Evolutionary conservation across 2,888 invertebrate genomes (phyloP).

Genomic region (Sarcophaga subvicina): DNA sequence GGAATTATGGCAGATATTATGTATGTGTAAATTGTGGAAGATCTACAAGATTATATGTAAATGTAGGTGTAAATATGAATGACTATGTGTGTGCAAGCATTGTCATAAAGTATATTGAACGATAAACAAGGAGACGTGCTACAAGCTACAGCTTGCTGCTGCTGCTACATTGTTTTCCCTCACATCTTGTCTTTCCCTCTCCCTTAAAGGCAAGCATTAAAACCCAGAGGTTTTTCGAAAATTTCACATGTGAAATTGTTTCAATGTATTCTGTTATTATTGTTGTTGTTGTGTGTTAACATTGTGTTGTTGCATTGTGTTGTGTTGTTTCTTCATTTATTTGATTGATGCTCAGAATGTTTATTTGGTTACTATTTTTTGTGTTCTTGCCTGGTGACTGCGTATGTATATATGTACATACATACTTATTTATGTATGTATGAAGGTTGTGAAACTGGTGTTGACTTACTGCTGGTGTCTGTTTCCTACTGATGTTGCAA

Average conservation of each 20-base stretch:
- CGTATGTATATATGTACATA: background rate
- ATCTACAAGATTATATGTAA: background rate
- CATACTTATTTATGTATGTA: too few relatives aligned
- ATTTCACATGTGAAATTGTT: conserved; percentile 19
- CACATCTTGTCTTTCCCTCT: background rate
- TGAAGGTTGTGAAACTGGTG: too few relatives aligned
- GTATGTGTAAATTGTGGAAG: too few relatives aligned
- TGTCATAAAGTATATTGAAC: background rate
- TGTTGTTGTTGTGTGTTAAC: background rate
- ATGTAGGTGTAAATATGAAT: background rate
- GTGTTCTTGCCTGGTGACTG: background rate
- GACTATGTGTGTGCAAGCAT: background rate
- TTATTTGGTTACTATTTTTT: conserved; percentile 25
- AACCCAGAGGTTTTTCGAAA: conserved; percentile 14
- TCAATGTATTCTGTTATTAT: conserved; percentile 20
- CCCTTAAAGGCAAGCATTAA: background rate
- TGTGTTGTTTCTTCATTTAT: conserved; percentile 29
- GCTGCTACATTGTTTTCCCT: background rate
- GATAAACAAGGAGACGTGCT: background rate
- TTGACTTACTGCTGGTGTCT: background rate
- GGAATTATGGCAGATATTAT: background rate
- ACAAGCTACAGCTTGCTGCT: conserved; percentile 21
- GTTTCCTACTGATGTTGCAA: background rate
- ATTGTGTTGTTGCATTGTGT: background rate
- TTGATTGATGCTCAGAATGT: conserved; percentile 37